These are phyloP conservation scores for Apogon hyalosoma DNA, from an alignment of 2,797 vertebrate species.

Conservation along the genomic window DNA sequence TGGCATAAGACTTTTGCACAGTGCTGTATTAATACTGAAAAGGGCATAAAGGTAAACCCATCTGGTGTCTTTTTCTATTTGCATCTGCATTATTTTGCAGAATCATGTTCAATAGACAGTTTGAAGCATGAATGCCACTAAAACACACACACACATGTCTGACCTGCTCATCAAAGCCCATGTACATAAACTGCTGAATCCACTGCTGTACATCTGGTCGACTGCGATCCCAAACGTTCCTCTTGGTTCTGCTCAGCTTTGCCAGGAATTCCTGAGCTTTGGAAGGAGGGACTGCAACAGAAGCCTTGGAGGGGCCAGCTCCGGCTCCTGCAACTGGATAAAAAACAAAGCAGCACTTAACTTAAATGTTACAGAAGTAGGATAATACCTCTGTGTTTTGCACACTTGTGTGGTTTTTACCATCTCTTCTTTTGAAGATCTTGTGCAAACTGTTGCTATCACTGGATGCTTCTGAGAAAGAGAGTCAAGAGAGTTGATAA, in stretches of 20 bases:
- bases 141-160: slow-evolving; percentile 37
- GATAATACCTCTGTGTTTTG: background rate
- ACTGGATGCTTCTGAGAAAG: slow-evolving; percentile 71
- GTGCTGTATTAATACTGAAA: too few relatives aligned
- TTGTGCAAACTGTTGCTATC: slow-evolving; percentile 66
- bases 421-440: slow-evolving; percentile 76
- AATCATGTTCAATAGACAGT: background rate
- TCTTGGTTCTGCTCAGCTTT: slow-evolving; percentile 84
- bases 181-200: slow-evolving; percentile 94
- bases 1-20: too few relatives aligned
- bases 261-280: slow-evolving; percentile 90
- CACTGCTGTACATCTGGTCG: slow-evolving; percentile 93
- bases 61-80: background rate
- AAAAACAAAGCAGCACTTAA: background rate
- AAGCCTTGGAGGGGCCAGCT: slow-evolving; percentile 45
- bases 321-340: slow-evolving; percentile 59
- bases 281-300: slow-evolving; percentile 82
- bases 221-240: slow-evolving; percentile 91
- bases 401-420: slow-evolving; percentile 29
- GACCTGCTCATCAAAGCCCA: slow-evolving; percentile 93
- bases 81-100: background rate
- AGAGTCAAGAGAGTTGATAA: slow-evolving; percentile 30
- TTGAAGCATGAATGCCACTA: background rate
- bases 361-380: background rate
- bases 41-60: background rate